phyloP scores from a whole-genome alignment of 2,797 vertebrate genomes.

The Sarcophilus harrisii region DNA sequence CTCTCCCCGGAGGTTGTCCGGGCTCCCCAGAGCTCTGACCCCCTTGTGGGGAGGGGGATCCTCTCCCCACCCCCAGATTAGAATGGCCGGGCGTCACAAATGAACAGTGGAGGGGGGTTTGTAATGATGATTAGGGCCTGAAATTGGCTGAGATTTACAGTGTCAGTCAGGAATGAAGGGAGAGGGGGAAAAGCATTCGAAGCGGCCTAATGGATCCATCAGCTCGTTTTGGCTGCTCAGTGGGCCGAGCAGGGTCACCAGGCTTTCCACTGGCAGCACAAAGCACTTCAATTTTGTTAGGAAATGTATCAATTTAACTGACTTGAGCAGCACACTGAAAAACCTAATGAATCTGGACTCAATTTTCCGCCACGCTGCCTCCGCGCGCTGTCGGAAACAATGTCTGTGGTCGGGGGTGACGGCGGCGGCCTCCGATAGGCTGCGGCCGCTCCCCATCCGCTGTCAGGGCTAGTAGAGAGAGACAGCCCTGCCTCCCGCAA shows the following conservation, averaged over 20 bases:
- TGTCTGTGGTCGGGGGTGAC: constrained; percentile 96
- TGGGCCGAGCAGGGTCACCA: constrained; percentile 99
- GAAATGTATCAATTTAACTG: constrained; percentile 99
- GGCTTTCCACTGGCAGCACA: constrained; percentile 99
- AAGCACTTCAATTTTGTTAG: constrained; percentile 99
- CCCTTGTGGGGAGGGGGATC: constrained; percentile 86
- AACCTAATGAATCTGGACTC: constrained; percentile 99
- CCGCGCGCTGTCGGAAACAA: constrained; percentile 99
- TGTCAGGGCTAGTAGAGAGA: constrained; percentile 88
- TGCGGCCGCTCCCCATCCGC: constrained; percentile 86
- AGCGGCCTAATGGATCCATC: constrained; percentile 99
- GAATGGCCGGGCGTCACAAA: constrained; percentile 95
- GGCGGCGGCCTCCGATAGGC: constrained; percentile 91
- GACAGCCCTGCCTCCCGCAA: constrained; percentile 91
- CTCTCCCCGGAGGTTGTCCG: constrained; percentile 1
- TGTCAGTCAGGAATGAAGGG: constrained; percentile 96
- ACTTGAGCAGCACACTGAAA: constrained; percentile 98
- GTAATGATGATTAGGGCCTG: constrained; percentile 99
- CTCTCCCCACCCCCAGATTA: constrained; percentile 93
- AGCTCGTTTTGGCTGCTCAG: constrained; percentile 98
- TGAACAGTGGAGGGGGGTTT: constrained; percentile 98
- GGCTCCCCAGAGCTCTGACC: constrained; percentile 60
- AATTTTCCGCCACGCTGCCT: constrained; percentile 99
- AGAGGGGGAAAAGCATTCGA: constrained; percentile 93
- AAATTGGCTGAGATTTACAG: constrained; percentile 99